Evolutionary conservation across 35 echinoderm and acorn worm species (phyloP), one percentile per base, ranked within the genome.

Genomic region (Holothuria glaberrima): DNA sequence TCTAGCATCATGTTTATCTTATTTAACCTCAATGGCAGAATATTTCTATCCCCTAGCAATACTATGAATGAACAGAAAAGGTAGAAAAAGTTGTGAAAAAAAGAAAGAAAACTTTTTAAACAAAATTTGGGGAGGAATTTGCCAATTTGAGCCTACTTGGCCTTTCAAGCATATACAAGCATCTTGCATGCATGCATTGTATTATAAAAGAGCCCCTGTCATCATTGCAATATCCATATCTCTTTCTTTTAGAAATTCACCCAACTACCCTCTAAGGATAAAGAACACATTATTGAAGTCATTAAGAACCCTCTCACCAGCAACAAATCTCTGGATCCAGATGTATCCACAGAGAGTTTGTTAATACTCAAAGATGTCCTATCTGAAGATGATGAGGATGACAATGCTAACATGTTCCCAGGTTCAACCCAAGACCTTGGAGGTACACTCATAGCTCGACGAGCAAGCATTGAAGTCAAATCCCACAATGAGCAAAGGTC

Each of bases 391-490:
- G 74, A 69, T 30, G 25, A 22, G 0, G 63, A 65, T 65, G 62
- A 75, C 20, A 41, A 54, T 54, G 50, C 50, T 54, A 54, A 54
- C 50, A 38, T 75, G 44, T 48, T 48, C 33, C 17, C 12, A n/a
- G 50, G 20, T 0, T 78, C 74, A 21, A 22, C 20, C 4, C 44
- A n/a, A 10, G 27, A 19, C 3, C 26, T 78, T 0, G 38, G 72
- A 16, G 50, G 46, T 78, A 26, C 74, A 25, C 33, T 78, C 10
- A 78, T 78, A 21, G 22, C 74, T 25, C 44, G 46, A 35, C 16
- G 74, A 14, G 74, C 74, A 78, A 78, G 74, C 41, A 78, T 48
- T 9, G 74, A 78, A 9, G 74, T 48, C 36, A 78, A 78, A 22
- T 21, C 38, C 16, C 74, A 78, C 3, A 6, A 41, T 48, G 74